Evolutionary conservation across 2,888 invertebrate genomes (phyloP).

Genomic region (Himalopsyche japonica): DNA sequence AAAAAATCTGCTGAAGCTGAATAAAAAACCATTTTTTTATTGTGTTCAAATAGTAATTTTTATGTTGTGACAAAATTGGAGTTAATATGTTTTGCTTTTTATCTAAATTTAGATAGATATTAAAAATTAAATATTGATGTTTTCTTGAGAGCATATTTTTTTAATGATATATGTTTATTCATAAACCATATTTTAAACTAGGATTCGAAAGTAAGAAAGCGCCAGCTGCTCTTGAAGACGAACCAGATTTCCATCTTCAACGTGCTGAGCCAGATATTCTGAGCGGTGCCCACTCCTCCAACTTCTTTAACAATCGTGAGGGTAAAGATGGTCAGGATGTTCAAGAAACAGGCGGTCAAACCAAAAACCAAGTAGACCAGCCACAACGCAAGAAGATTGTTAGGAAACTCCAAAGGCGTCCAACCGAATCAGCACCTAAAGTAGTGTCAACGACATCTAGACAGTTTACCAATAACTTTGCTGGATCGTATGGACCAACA

Average conservation of each 20-base stretch:
- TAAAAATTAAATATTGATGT: background rate
- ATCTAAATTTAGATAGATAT: too few species aligned
- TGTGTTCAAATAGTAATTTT: too few species aligned
- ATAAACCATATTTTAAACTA: too few species aligned
- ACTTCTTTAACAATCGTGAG: slow-evolving; percentile 72
- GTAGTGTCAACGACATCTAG: slow-evolving; percentile 39
- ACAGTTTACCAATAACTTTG: slow-evolving; percentile 49
- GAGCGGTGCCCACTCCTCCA: slow-evolving; percentile 73
- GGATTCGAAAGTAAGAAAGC: slow-evolving; percentile 71
- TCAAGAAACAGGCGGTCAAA: slow-evolving; percentile 48
- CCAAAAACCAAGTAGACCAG: slow-evolving; percentile 48
- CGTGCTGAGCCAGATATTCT: slow-evolving; percentile 73
- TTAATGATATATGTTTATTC: too few species aligned
- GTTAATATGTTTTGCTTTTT: too few species aligned
- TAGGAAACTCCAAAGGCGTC: slow-evolving; percentile 49
- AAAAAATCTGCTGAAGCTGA: too few species aligned
- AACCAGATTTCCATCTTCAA: slow-evolving; percentile 73
- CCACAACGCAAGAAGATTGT: slow-evolving; percentile 51
- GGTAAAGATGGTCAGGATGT: slow-evolving; percentile 62
- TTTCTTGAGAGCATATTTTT: too few species aligned
- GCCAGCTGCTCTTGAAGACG: slow-evolving; percentile 65
- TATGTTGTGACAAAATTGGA: too few species aligned
- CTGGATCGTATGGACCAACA: slow-evolving; percentile 51
- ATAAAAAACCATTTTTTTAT: too few species aligned
- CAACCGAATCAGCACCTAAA: slow-evolving; percentile 43